Evolutionary conservation across 2,888 invertebrate species (phyloP), one percentile per base, ranked within the genome.

Genomic region (Drosophila picticornis): DNA sequence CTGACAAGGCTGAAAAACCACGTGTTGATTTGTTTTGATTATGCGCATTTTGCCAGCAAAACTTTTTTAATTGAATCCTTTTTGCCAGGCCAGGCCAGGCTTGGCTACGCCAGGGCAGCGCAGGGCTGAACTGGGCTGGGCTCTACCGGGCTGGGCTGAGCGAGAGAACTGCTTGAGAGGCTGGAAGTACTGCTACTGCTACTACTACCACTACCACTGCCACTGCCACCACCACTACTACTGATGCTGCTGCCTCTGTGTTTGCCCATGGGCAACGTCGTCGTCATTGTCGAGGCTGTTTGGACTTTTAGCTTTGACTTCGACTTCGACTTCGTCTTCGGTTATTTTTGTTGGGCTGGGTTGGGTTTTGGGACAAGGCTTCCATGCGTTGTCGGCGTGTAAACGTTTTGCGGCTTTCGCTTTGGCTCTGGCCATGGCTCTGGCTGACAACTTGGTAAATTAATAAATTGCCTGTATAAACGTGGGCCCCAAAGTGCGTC

Each of bases 21-120:
- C 92, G 92, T 92, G 92, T 92, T 92, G 92, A 92, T 92, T 92
- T 93, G 91, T 90, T 90, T 88, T 90, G 91, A 91, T 91, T 92
- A 75, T 92, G 93, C 92, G 92, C 93, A 91, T 78, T 88, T 84
- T 77, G 88, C 74, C 77, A 83, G 78, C 75, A 60, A 69, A 83
- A 74, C 51, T 78, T 83, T 82, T 71, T 74, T 73, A 85, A 78
- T 84, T 79, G 87, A 88, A 86, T 88, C 75, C 83, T 76, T 77
- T 72, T 77, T 76, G 83, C 65, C 60, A 61, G 36, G 36, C 55
- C 22, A 38, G 51, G 27, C 59, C 25, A 34, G 59, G 34, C 32
- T 29, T 32, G 52, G 9, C 34, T 2, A 16, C 27, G 52, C 34
- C 34, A n/a, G 46, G 32, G 31, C 43, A 19, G 25, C 19, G 22